A percentile compares a stretch with the other conserved stretches of the same genome.
phyloP scores from a whole-genome alignment of 2,113 vertebrate genomes.

The Herpailurus yagouaroundi region DNA sequence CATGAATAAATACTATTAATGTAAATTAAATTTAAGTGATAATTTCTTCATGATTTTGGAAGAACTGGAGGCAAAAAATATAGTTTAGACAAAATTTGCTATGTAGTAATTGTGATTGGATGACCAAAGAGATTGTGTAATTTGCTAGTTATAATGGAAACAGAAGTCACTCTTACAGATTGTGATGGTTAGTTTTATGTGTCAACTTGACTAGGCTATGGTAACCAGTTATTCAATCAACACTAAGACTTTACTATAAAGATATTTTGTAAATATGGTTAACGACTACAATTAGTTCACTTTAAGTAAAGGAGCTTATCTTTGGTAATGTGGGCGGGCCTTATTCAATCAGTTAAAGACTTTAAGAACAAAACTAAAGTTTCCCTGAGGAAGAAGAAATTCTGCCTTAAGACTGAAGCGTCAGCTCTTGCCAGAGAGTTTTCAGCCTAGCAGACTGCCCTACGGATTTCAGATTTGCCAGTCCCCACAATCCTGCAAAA shows the following conservation, averaged over 20 bases:
- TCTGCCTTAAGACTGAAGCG: background rate
- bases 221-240: background rate
- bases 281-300: background rate
- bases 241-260: background rate
- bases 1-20: conserved; percentile 32
- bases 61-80: conserved; percentile 11
- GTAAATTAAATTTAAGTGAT: conserved; percentile 43
- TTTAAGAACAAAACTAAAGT: background rate
- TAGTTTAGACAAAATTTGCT: background rate
- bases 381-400: background rate
- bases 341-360: background rate
- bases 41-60: conserved; percentile 23
- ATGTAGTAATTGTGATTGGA: background rate
- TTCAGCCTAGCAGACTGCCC: background rate
- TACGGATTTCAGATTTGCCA: background rate
- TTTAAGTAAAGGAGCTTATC: conserved; percentile 30
- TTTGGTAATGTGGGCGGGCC: background rate
- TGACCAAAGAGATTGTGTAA: background rate
- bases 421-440: background rate
- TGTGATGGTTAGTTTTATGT: background rate
- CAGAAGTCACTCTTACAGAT: background rate
- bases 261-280: conserved; percentile 27
- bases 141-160: conserved; percentile 17
- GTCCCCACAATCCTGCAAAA: background rate
- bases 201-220: background rate